Evolutionary conservation across 2,113 vertebrate species (phyloP).

Genomic region (Lepus europaeus): DNA sequence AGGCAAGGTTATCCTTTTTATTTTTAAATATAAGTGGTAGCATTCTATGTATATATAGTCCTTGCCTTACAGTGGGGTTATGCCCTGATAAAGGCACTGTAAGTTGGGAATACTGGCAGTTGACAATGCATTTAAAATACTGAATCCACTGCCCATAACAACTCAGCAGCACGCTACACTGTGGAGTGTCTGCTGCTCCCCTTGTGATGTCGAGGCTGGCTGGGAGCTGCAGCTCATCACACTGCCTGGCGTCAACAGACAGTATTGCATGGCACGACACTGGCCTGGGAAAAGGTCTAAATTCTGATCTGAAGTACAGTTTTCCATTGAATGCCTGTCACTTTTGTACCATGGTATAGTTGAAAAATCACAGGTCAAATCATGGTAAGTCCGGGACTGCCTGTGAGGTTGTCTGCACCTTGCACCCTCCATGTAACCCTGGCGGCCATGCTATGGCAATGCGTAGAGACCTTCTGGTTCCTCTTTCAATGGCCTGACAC

Average conservation of each 20-base stretch:
- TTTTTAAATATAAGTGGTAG: not conserved
- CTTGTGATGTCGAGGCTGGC: not conserved
- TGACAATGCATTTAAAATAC: not conserved
- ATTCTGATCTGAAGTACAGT: not conserved
- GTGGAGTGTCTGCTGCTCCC: not conserved
- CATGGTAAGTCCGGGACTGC: too few relatives aligned
- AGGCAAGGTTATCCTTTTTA: not conserved
- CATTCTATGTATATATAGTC: not conserved
- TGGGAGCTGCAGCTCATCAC: not conserved
- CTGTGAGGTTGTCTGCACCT: not conserved
- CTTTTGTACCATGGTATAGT: not conserved
- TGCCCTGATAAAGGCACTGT: not conserved
- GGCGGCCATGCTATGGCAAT: accelerated
- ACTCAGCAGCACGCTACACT: not conserved
- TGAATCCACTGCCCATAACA: not conserved
- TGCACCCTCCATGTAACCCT: not conserved
- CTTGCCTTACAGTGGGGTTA: not conserved
- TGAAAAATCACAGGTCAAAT: not conserved
- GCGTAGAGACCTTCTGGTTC: not conserved
- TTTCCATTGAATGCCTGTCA: not conserved
- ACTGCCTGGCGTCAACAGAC: not conserved
- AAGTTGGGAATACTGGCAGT: not conserved
- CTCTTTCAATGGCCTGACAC: not conserved
- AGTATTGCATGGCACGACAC: too few relatives aligned
- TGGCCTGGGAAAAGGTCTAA: not conserved